Evolutionary conservation across 1,140 invertebrate genomes (phyloP).

Genomic region (Rhagoletis zephyria): DNA sequence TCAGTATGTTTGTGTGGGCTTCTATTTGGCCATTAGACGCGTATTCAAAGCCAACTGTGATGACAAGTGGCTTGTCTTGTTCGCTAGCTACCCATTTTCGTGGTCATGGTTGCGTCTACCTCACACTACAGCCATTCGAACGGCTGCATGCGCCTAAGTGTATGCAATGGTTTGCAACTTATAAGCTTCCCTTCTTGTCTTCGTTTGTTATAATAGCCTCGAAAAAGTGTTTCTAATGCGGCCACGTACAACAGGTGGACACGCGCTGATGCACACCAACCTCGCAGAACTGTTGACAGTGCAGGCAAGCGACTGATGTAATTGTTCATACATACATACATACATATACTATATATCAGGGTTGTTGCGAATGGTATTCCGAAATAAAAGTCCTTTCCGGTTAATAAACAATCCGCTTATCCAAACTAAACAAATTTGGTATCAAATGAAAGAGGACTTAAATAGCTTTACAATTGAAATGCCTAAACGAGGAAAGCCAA

Average conservation of each 20-base stretch:
- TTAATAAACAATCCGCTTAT: no score
- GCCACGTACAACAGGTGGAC: conserved; percentile 13
- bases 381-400: no score
- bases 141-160: neutral
- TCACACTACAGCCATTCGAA: neutral
- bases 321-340: neutral
- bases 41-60: neutral
- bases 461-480: no score
- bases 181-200: neutral
- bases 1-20: neutral
- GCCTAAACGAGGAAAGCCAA: no score
- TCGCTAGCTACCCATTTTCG: neutral
- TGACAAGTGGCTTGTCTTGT: neutral
- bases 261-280: neutral
- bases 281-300: neutral
- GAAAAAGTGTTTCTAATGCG: neutral
- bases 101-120: neutral
- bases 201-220: neutral
- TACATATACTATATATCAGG: no score
- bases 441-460: neutral
- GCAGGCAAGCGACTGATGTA: neutral
- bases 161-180: conserved; percentile 2
- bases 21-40: neutral
- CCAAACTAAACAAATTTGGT: no score
- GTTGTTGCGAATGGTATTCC: no score